Base-by-base conservation (phyloP, 35 echinoderm and acorn worm species). In the Ptychodera flava region DNA sequence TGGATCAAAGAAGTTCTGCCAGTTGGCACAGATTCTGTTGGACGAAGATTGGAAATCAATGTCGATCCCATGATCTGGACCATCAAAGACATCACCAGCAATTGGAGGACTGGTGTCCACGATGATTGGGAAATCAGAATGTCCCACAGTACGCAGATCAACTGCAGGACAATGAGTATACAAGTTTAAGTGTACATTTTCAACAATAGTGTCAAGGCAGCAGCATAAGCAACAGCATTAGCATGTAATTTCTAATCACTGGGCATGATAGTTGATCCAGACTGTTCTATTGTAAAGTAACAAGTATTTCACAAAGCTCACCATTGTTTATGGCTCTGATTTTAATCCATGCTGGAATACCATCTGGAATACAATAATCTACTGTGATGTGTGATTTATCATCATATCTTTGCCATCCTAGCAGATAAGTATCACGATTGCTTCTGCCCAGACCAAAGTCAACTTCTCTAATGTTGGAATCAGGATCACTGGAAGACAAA, bases 311-410 rank as follows among this genome's bases (percentile, higher is more conserved):
- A n/a, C n/a, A n/a, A n/a, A n/a, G n/a, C n/a, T n/a, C 81, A 90
- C 89, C 89, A 52, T 90, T 90, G 33, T 90, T 90, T 22, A 90
- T 78, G 6, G 83, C 83, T 90, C 89, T 79, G 33, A 90, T 38
- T 78, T 85, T 85, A 31, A 90, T 1, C 89, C 89, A 90, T 30
- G 76, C 83, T 30, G 83, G 84, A 52, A 85, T 38, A 37, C 89
- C 89, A 80, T 90, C 84, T 15, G 83, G 83, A 79, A 90, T 76
- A 34, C 85, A 34, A 78, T 12, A 64, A 64, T 64, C 45, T 12
- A 64, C 6, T 6, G 45, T 12, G 45, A 64, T 64, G 22, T 64
- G 45, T 12, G 45, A 12, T 22, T 12, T 12, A 64, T 64, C 22
- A 22, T 64, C 45, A 64, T 64, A 22, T 64, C 45, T 64, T 64